phyloP scores from a whole-genome alignment of 2,888 invertebrate species.

The Leptinotarsa haldemani region DNA sequence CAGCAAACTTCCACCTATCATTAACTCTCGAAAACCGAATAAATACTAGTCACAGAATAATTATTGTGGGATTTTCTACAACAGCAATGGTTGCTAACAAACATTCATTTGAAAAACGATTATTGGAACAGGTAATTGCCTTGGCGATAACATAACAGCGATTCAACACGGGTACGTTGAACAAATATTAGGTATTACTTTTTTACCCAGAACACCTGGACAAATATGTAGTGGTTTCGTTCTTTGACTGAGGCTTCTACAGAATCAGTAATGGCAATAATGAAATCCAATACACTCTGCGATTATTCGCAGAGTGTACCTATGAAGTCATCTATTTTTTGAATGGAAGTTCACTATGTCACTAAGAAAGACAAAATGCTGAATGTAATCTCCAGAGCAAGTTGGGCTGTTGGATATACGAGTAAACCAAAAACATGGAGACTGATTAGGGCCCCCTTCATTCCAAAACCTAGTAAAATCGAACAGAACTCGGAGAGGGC shows the following conservation, averaged over 20 bases:
- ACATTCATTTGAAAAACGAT: conserved; percentile 10
- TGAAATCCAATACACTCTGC: no score
- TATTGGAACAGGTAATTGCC: conserved; percentile 18
- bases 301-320: no score
- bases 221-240: neutral
- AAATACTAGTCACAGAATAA: neutral
- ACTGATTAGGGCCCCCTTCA: no score
- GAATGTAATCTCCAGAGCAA: no score
- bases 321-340: no score
- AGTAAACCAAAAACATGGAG: no score
- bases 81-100: neutral
- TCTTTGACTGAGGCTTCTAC: neutral
- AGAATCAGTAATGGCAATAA: no score
- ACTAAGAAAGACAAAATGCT: no score
- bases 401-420: no score
- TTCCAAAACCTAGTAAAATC: no score
- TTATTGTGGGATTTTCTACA: conserved; percentile 4
- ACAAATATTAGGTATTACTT: conserved; percentile 9
- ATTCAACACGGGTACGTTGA: neutral
- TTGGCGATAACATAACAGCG: conserved; percentile 8
- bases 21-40: neutral
- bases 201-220: neutral
- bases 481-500: no score
- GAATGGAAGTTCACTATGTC: no score
- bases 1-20: neutral